These are phyloP conservation scores for Episyrphus balteatus DNA, from an alignment of 1,140 invertebrate species.

Conservation along the genomic window DNA sequence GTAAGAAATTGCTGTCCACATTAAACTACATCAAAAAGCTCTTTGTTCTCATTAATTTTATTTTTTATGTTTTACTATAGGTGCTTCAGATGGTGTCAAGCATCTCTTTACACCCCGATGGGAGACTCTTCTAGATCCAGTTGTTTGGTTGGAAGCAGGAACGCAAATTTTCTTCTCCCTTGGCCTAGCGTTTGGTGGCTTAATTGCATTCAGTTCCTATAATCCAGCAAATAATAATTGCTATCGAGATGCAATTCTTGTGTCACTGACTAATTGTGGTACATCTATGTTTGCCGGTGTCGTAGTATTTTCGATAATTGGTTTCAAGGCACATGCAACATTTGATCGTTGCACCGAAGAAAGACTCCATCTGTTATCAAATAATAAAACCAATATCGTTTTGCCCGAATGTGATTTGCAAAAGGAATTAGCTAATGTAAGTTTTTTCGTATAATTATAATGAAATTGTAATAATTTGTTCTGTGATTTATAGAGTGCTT, in stretches of 20 bases:
- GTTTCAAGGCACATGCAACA: slow-evolving; percentile 70
- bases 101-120: slow-evolving; percentile 84
- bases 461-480: neutral
- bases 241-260: slow-evolving; percentile 85
- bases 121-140: slow-evolving; percentile 62
- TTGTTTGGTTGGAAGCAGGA: slow-evolving; percentile 92
- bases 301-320: slow-evolving; percentile 95
- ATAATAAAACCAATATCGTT: slow-evolving; percentile 45
- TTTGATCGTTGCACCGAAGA: slow-evolving; percentile 44
- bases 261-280: slow-evolving; percentile 87
- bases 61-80: slow-evolving; percentile 25
- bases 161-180: slow-evolving; percentile 97
- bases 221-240: slow-evolving; percentile 95
- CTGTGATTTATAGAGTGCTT: slow-evolving; percentile 60
- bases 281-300: slow-evolving; percentile 97
- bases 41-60: too few relatives aligned
- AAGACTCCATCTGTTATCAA: slow-evolving; percentile 27
- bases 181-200: slow-evolving; percentile 85
- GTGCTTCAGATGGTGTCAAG: slow-evolving; percentile 76
- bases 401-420: slow-evolving; percentile 70
- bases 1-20: too few relatives aligned
- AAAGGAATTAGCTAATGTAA: slow-evolving; percentile 80
- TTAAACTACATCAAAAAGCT: too few relatives aligned
- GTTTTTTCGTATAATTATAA: slow-evolving; percentile 23
- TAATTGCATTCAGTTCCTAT: slow-evolving; percentile 88